Evolutionary conservation across 92 coral and sea anemone species (phyloP).

Genomic region (Siderastrea siderea): DNA sequence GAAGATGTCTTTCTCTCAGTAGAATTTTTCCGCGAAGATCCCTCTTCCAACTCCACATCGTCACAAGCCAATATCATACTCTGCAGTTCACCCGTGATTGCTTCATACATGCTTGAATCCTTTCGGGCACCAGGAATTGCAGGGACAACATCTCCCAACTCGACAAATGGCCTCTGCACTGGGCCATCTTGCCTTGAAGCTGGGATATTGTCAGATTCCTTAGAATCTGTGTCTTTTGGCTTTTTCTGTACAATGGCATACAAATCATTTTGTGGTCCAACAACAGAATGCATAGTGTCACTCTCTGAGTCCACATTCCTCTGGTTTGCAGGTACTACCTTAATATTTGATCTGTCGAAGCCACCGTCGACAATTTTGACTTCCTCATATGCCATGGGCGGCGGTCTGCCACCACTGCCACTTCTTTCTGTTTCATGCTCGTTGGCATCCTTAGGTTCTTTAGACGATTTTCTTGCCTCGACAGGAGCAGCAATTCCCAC

Average conservation of each 20-base stretch:
- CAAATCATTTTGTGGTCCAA: slow-evolving; percentile 45
- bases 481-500: slow-evolving; percentile 69
- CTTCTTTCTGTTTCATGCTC: background rate
- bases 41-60: slow-evolving; percentile 31
- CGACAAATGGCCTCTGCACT: slow-evolving; percentile 24
- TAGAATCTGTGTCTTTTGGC: slow-evolving; percentile 19
- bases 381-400: slow-evolving; percentile 68
- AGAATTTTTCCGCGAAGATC: slow-evolving; percentile 15
- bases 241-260: slow-evolving; percentile 88
- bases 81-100: slow-evolving; percentile 83
- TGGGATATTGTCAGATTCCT: background rate
- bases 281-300: slow-evolving; percentile 21
- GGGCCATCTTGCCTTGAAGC: slow-evolving; percentile 15
- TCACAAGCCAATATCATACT: slow-evolving; percentile 73
- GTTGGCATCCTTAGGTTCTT: background rate
- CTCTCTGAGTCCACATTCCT: slow-evolving; percentile 3
- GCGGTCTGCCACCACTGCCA: slow-evolving; percentile 14
- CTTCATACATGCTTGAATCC: slow-evolving; percentile 74
- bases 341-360: slow-evolving; percentile 85
- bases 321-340: slow-evolving; percentile 41
- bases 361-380: slow-evolving; percentile 78
- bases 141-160: slow-evolving; percentile 67
- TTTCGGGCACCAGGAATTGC: slow-evolving; percentile 50
- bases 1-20: slow-evolving; percentile 13
- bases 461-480: background rate